Base-by-base conservation (phyloP, 2,113 vertebrate species). In the Girardinichthys multiradiatus region DNA sequence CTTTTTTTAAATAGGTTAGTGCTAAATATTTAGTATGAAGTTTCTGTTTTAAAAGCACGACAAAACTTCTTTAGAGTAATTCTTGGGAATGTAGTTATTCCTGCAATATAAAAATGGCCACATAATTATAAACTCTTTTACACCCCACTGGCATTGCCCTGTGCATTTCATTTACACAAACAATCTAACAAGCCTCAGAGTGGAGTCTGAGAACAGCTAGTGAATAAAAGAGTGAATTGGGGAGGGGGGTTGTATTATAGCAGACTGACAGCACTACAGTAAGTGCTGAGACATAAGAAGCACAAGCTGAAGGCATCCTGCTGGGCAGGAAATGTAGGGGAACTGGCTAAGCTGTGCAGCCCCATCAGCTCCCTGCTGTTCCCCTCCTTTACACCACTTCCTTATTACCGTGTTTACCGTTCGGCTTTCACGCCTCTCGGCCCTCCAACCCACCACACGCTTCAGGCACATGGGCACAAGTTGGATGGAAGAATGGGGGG, bases 261-360 rank as follows among this genome's bases (percentile, higher is more conserved):
- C 81, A 91, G 89, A 89, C 90, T 87, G 92, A 94, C 94, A 92
- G 94, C 92, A 85, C 86, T 90, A 71, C 80, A 88, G 87, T 87
- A 85, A 86, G 92, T 91, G 86, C 94, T 92, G 94, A 89, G 89
- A 79, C 93, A 89, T 81, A 82, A 64, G 81, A 91, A 92, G 93
- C 93, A 94, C 94, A 93, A 94, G 95, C 94, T 88, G 94, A 91
- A 95, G 94, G 87, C 91, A 80, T 90, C 97, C 96, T 89, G 95
- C 96, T 96, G 97, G 85, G 96, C 95, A 95, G 95, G 96, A 97
- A 97, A 98, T 96, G 96, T 95, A 95, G 95, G 91, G 93, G 95
- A 97, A 96, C 96, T 94, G 95, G 94, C 94, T 95, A 94, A 95
- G 94, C 95, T 93, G 91, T 72, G 94, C 80, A 93, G 88, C 90